Evolutionary conservation across 2,888 invertebrate genomes (phyloP), one percentile per base, ranked within the genome.

Genomic region (Agrilus biguttatus): DNA sequence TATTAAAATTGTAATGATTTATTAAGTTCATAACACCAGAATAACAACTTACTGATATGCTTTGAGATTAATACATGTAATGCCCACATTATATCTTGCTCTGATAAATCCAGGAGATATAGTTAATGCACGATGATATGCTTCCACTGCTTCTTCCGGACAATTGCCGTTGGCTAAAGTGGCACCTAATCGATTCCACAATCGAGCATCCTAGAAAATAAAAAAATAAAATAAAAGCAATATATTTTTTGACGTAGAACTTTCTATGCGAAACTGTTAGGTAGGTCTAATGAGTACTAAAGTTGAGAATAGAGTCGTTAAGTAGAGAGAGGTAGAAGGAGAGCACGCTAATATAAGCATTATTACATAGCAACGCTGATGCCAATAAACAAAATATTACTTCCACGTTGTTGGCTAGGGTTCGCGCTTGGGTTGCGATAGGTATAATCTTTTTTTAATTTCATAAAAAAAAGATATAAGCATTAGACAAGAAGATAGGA

Each of bases 171-270:
- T 98, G 12, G 98, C 98, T 55, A 96, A 68, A 37, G 96, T 93
- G 32, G 98, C 98, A 41, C 98, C 98, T 28, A 98, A 72, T 54
- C 93, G 82, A 66, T 98, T 98, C 97, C 97, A 98, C 41, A 95
- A 65, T 58, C 90, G 80, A 6, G 93, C 85, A 74, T 96, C 92
- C 79, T 82, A 52, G 44, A 61, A 55, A 47, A 44, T 33, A 38
- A 40, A 44, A 21, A 7, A 21, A 21, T 5, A 10, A 36, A 10
- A n/a, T 21, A 37, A 8, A 19, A 17, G 2, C 38, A 37, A 6
- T 37, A 2, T 37, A n/a, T 37, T 37, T 19, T 17, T 13, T 17
- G 6, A 19, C 1, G 19, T 1, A 23, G 32, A 19, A n/a, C n/a
- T 5, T 37, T 14, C 32, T 4, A 37, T 37, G 14, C 6, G 6